Conservation (phyloP, 2,113 vertebrate genomes). For the Pygathrix nemaeus region DNA sequence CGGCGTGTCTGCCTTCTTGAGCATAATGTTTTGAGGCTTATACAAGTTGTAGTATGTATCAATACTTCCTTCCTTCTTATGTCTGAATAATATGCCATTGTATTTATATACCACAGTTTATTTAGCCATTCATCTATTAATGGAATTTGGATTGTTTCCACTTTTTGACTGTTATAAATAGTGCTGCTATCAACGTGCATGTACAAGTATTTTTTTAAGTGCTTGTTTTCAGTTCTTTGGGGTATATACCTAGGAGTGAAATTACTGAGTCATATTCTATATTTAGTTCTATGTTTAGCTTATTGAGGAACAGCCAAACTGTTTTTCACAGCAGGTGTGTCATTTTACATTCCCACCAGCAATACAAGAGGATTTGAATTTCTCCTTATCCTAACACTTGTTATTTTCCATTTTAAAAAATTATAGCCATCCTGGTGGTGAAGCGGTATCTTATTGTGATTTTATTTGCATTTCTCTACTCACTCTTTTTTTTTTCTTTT, state of each 20-base stretch:
- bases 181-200: neutral
- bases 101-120: neutral
- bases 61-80: neutral
- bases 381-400: neutral
- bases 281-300: neutral
- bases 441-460: neutral
- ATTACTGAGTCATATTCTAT: conserved; percentile 34
- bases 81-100: neutral
- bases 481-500: too few species aligned
- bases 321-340: neutral
- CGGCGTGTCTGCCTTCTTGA: neutral
- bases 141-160: neutral
- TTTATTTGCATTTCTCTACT: conserved; percentile 19
- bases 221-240: neutral
- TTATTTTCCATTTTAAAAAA: neutral
- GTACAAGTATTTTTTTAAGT: neutral
- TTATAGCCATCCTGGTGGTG: neutral
- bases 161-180: neutral
- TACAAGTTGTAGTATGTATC: neutral
- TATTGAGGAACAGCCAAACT: neutral
- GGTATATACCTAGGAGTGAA: neutral
- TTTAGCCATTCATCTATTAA: neutral
- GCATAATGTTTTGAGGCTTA: neutral
- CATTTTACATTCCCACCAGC: neutral
- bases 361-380: neutral